Conservation (phyloP, 2,888 invertebrate species). For the Drosophila suboccidentalis region DNA sequence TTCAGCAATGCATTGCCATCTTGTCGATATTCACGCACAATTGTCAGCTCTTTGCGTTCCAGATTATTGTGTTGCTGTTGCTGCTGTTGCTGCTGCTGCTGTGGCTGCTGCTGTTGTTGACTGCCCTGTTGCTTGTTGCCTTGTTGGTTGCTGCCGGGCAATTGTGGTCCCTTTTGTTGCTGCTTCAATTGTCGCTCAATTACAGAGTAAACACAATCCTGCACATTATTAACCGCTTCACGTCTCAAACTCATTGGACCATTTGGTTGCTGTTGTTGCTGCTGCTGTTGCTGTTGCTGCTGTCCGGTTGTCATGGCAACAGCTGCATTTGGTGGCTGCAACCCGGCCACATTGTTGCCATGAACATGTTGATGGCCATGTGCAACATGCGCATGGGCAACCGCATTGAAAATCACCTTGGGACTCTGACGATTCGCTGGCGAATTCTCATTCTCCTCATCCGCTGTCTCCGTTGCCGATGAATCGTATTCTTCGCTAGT, state of each 20-base stretch:
- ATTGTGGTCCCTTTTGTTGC: slow-evolving; percentile 87
- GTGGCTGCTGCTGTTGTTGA: slow-evolving; percentile 33
- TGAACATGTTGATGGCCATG: slow-evolving; percentile 37
- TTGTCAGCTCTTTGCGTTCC: slow-evolving; percentile 83
- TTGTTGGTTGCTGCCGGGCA: slow-evolving; percentile 48
- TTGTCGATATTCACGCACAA: slow-evolving; percentile 85
- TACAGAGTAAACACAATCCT: slow-evolving; percentile 93
- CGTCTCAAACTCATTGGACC: slow-evolving; percentile 76
- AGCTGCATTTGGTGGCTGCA: slow-evolving; percentile 63
- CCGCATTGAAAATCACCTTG: slow-evolving; percentile 83
- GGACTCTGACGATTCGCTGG: slow-evolving; percentile 87
- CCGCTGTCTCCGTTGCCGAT: slow-evolving; percentile 94
- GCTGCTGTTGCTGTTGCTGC: slow-evolving; percentile 24
- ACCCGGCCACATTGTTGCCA: slow-evolving; percentile 57
- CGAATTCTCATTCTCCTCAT: slow-evolving; percentile 90
- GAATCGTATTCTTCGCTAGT: slow-evolving; percentile 89
- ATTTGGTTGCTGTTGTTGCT: slow-evolving; percentile 35
- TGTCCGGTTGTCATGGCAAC: slow-evolving; percentile 10
- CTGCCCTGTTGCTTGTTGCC: slow-evolving; percentile 20
- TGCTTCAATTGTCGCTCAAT: slow-evolving; percentile 93
- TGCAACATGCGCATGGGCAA: slow-evolving; percentile 56
- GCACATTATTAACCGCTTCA: slow-evolving; percentile 88
- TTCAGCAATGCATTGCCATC: slow-evolving; percentile 76
- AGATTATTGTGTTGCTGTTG: slow-evolving; percentile 61
- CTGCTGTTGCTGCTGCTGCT: slow-evolving; percentile 36